phyloP scores from a whole-genome alignment of 2,888 invertebrate genomes.

The Dryadula phaetusa region DNA sequence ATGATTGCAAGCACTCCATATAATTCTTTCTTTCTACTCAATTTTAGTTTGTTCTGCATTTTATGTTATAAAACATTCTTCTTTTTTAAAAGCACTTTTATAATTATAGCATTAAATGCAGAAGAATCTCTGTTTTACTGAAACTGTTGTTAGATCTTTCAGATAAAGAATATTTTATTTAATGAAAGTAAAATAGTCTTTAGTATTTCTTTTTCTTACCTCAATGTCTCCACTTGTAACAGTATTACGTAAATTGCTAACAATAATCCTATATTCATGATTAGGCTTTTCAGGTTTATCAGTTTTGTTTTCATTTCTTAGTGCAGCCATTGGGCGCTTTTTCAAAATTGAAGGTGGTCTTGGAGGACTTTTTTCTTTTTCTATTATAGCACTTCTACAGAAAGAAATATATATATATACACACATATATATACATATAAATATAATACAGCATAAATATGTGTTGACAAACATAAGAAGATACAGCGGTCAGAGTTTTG shows the following conservation, averaged over 20 bases:
- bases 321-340: conserved; percentile 77
- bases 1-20: no score
- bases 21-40: neutral
- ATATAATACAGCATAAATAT: no score
- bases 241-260: conserved; percentile 93
- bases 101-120: no score
- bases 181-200: neutral
- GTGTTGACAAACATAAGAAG: no score
- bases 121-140: no score
- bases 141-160: no score
- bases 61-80: no score
- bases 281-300: conserved; percentile 64
- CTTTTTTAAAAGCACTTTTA: no score
- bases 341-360: conserved; percentile 79
- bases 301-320: conserved; percentile 63
- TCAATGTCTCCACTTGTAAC: conserved; percentile 96
- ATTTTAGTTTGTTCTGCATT: neutral
- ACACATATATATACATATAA: no score
- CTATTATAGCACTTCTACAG: conserved; percentile 54
- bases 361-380: conserved; percentile 72
- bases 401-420: neutral
- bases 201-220: conserved; percentile 68
- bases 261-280: conserved; percentile 93
- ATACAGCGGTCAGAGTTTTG: no score
- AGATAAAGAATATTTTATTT: no score